Evolutionary conservation across 2,888 invertebrate genomes (phyloP), one percentile per base, ranked within the genome.

Genomic region (Drosophila borborema): DNA sequence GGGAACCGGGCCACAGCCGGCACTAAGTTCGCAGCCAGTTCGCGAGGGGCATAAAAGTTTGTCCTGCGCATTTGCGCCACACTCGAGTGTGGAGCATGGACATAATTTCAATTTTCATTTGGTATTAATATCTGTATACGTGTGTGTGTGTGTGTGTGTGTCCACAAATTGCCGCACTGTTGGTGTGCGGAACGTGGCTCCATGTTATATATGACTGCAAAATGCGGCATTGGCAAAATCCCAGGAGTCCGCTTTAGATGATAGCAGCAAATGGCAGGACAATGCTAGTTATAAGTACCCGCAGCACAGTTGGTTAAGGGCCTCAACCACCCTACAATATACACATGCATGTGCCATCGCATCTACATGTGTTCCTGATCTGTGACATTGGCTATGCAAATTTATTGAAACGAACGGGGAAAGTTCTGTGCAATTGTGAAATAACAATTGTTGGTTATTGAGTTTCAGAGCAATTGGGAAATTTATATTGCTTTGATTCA

Each of bases 91-190:
- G 40, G 64, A 48, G 72, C 77, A 67, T 84, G 74, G 84, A 88
- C 84, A 88, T 88, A 88, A 86, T 86, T 86, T 86, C 89, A 86
- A 86, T 86, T 88, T 86, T 86, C 89, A 86, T 86, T 86, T 76
- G 61, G 74, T 82, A 86, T 88, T 88, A 84, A 86, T 86, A 65
- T 73, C 76, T 62, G 34, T 67, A 64, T n/a, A n/a, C n/a, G 53
- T 61, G 41, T 67, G 72, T 66, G 70, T 68, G 63, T 73, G 14
- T 14, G 69, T 71, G 71, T 72, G 61, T 72, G 40, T 58, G 48
- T 60, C 54, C 74, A 76, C 86, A 86, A 86, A 86, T 86, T 86
- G 83, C 77, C 77, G 83, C 84, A 84, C 61, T 73, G 78, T 75
- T 77, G 55, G 62, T 53, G 45, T 31, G 46, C 51, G 31, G 70